Base-by-base conservation (phyloP, 2,113 vertebrate genomes). In the Chaenogobius annularis region DNA sequence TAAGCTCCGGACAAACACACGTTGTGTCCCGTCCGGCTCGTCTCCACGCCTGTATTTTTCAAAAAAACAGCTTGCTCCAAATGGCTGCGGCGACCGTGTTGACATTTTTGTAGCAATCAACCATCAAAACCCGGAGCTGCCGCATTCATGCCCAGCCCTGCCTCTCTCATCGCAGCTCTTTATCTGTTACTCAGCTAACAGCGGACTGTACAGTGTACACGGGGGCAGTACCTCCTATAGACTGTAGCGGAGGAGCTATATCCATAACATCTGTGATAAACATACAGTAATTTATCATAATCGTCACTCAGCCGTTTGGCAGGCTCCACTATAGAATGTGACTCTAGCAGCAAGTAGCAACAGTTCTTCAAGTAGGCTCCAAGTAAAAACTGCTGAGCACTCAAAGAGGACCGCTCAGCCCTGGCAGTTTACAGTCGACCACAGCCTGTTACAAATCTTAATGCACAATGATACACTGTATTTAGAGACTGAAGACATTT, bases 71-170 rank as follows among this genome's bases (percentile, higher is more conserved):
- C 63, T 77, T 58, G 22, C 78, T 72, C 86, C 90, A 83, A 91
- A 89, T 79, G 89, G 87, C 77, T 77, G 92, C 87, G 86, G 87
- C 70, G 83, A 85, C 78, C 85, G 87, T 91, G 88, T 90, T 94
- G 92, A 92, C 88, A 92, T 94, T 91, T 92, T 93, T 94, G 74
- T 77, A 77, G 90, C 92, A 79, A 72, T 94, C 89, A 91, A 90
- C 90, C 93, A 91, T 95, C 71, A 73, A n/a, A 90, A 84, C 89
- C 52, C 81, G 68, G 63, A 92, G 87, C 83, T 72, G 89, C 80
- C 87, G 77, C 85, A 85, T 89, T 93, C 88, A 88, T 59, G 12
- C 73, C 74, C 85, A 69, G 75, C 70, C 90, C 86, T 87, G 74
- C 70, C 77, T 93, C 91, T 94, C 92, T 95, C 93, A 92, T 86